Evolutionary conservation across 2,113 vertebrate genomes (phyloP), one percentile per base, ranked within the genome.

Genomic region (Zingel zingel): DNA sequence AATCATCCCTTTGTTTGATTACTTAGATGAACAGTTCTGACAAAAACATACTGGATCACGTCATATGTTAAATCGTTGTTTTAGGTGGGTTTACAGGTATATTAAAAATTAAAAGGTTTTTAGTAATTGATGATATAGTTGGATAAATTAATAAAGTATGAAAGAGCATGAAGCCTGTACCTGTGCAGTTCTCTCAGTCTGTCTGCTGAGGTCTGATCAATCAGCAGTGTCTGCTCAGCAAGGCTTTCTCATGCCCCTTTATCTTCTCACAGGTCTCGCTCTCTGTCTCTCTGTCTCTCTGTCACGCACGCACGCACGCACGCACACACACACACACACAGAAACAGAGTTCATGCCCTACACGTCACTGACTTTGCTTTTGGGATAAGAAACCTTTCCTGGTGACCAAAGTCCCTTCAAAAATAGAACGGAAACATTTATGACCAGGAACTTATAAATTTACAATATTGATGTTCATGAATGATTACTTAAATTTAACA

Each of bases 351-450:
- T 81, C 57, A 78, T 77, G 67, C 7, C 33, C 66, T 30, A 21
- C 8, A 87, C 81, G 79, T 88, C 86, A 91, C 72, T n/a, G 56
- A 86, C 71, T 61, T 67, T 48, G 56, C 13, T 56, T 67, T 64
- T 3, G 1, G 8, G 6, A 6, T 15, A 62, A 74, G 8, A 7
- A 58, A 36, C 23, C 61, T 48, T 87, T 92, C 67, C 86, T 76
- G 33, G 59, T 82, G 89, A 74, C 6, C 83, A 87, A 88, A 94
- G 87, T 93, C 81, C 76, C 4, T 53, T 57, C 2, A 23, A 54
- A 76, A 50, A 77, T 10, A 61, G 23, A 30, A 5, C 1, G 50
- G 12, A 30, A 62, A 27, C 5, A 39, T 77, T 86, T 77, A 88
- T 50, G 16, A 54, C 13, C 5, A 25, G 23, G 12, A 62, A 57